phyloP scores from a whole-genome alignment of 2,888 invertebrate genomes.

The Xanthorhoe designata region DNA sequence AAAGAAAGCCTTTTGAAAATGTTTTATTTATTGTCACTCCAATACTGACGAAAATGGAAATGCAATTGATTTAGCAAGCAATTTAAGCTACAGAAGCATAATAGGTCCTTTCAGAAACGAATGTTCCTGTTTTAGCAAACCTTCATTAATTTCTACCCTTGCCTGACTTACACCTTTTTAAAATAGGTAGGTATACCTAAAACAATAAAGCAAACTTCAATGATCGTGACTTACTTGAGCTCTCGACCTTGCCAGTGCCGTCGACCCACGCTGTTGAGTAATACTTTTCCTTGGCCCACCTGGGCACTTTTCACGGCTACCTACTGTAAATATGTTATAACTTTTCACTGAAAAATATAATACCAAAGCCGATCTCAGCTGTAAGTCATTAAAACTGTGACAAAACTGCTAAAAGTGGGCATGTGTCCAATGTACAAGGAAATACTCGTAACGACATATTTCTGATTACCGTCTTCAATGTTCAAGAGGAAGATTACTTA shows the following conservation, averaged over 20 bases:
- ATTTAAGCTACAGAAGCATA: too few relatives aligned
- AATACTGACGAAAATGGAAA: too few relatives aligned
- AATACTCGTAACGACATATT: too few relatives aligned
- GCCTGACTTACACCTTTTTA: background rate
- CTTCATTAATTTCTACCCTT: background rate
- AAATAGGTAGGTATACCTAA: too few relatives aligned
- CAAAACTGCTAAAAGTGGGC: background rate
- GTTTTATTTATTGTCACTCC: too few relatives aligned
- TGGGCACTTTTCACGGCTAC: background rate
- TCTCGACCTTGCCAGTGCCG: slow-evolving; percentile 1
- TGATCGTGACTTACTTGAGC: background rate
- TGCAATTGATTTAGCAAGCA: too few relatives aligned
- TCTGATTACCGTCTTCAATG: too few relatives aligned
- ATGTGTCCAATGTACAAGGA: too few relatives aligned
- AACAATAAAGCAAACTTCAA: slow-evolving; percentile 1
- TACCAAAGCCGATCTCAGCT: background rate
- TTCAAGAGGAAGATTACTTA: too few relatives aligned
- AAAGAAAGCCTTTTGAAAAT: too few relatives aligned
- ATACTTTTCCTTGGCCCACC: slow-evolving; percentile 1
- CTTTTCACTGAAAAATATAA: background rate
- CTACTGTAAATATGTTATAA: background rate
- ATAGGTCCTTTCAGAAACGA: too few relatives aligned
- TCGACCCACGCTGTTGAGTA: background rate
- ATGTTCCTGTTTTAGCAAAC: too few relatives aligned
- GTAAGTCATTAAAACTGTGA: background rate